These are phyloP conservation scores for Craterocephalus amniculus DNA, from an alignment of 2,797 vertebrate genomes.

Conservation along the genomic window DNA sequence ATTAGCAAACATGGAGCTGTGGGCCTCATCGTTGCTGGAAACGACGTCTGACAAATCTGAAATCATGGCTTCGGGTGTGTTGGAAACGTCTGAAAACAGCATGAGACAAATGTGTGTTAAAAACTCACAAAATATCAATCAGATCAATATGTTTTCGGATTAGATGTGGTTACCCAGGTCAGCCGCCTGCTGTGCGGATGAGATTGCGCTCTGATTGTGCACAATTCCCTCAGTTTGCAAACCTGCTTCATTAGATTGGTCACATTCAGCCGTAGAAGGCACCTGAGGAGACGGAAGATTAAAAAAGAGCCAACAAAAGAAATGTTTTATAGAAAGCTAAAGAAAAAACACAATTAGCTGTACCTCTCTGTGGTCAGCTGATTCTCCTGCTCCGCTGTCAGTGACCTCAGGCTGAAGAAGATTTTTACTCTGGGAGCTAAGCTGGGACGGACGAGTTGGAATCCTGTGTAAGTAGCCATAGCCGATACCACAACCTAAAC, in stretches of 20 bases:
- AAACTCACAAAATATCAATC: not conserved
- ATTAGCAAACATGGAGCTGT: constrained; percentile 65
- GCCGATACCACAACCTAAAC: constrained; percentile 92
- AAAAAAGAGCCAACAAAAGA: not conserved
- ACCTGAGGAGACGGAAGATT: constrained; percentile 72
- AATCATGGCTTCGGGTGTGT: constrained; percentile 42
- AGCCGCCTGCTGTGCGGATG: constrained; percentile 85
- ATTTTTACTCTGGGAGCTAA: constrained; percentile 56
- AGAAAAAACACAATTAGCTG: constrained; percentile 6
- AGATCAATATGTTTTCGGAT: not conserved
- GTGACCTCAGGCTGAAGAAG: constrained; percentile 42
- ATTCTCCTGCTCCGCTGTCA: constrained; percentile 40
- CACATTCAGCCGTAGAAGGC: constrained; percentile 73
- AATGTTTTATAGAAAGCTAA: not conserved
- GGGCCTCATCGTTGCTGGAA: constrained; percentile 59
- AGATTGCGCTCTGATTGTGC: constrained; percentile 77
- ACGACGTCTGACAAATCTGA: constrained; percentile 62
- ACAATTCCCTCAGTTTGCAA: constrained; percentile 36
- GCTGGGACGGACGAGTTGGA: constrained; percentile 77
- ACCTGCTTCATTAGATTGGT: constrained; percentile 52
- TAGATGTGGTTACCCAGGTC: constrained; percentile 82
- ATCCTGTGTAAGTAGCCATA: constrained; percentile 96
- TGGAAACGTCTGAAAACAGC: constrained; percentile 60
- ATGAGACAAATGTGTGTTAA: not conserved
- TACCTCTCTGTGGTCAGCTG: constrained; percentile 81